Base-by-base conservation (phyloP, 2,888 invertebrate species). In the Perizoma affinitatum region DNA sequence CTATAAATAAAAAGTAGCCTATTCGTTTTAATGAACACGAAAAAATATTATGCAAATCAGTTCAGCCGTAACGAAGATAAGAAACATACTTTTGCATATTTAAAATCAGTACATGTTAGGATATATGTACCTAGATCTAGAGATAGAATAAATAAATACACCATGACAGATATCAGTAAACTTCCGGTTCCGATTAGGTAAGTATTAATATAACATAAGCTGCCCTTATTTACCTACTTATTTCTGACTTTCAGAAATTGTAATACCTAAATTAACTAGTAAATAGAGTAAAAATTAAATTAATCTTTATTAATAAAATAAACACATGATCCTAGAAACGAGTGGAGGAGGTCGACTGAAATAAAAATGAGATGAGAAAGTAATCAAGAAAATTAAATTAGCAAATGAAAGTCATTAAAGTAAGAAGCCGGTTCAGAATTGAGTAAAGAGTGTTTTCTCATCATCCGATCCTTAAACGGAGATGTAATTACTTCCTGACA, bases 371-470 rank as follows among this genome's bases (percentile, higher is more conserved):
- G 69, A 61, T 58, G 66, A 65, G 65, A 70, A 75, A 78, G 71
- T 72, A 75, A 78, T 78, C 71, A 74, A 71, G 73, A 72, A 70
- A 76, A 80, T 82, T 76, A 70, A 80, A 80, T 79, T 74, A 75
- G 70, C 66, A 68, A 67, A 70, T 71, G 68, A 76, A 80, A 75
- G 72, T 74, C 75, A 73, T 81, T 79, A 80, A 79, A 75, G 61
- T 70, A 62, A 62, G 60, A 48, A 58, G 58, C 58, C 10, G 10
- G 43, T 44, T 45, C 44, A 41, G 54, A 54, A 49, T 47, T 11
- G 44, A 54, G 59, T 49, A 44, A 59, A 59, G 40, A 45, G 8
- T 49, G 41, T 45, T 54, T 40, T 11, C 11, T 54, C 35, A 55
- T 43, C 42, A 7, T 48, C 35, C 54, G 54, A 52, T 52, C 40